These are phyloP conservation scores for Molothrus ater DNA, from an alignment of 2,797 vertebrate genomes.

Conservation along the genomic window DNA sequence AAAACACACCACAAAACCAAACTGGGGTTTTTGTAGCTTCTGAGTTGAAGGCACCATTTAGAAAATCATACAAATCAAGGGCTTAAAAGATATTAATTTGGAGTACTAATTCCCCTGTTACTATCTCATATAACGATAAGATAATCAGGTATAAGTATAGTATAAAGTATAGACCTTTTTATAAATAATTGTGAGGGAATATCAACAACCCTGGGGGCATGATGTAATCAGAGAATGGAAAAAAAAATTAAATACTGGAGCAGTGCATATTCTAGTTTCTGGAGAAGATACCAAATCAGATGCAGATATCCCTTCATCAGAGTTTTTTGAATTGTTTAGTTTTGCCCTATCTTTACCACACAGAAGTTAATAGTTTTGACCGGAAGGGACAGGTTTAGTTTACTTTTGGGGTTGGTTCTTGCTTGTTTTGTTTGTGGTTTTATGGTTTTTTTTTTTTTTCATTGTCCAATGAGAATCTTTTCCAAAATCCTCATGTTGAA, in stretches of 20 bases:
- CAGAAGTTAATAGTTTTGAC: not conserved
- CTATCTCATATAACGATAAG: not conserved
- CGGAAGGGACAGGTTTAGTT: accelerated
- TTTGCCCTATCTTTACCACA: not conserved
- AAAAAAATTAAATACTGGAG: not conserved
- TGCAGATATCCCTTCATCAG: not conserved
- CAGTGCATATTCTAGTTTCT: not conserved
- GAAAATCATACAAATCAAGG: not conserved
- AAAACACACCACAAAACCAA: not conserved
- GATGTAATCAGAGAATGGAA: not conserved
- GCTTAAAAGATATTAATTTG: not conserved
- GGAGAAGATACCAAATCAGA: not conserved
- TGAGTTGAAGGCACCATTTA: not conserved
- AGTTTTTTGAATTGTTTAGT: not conserved
- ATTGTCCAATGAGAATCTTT: not conserved
- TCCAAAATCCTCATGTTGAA: not conserved
- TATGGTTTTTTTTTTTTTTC: accelerated
- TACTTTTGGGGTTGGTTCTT: not conserved
- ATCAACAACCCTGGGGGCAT: not conserved
- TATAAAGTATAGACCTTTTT: not conserved
- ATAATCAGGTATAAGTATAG: not conserved
- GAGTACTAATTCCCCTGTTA: not conserved
- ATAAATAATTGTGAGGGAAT: not conserved
- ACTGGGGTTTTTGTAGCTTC: not conserved
- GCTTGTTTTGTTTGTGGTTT: accelerated